phyloP scores from a whole-genome alignment of 1,140 invertebrate species.

The Antheraea mylitta region DNA sequence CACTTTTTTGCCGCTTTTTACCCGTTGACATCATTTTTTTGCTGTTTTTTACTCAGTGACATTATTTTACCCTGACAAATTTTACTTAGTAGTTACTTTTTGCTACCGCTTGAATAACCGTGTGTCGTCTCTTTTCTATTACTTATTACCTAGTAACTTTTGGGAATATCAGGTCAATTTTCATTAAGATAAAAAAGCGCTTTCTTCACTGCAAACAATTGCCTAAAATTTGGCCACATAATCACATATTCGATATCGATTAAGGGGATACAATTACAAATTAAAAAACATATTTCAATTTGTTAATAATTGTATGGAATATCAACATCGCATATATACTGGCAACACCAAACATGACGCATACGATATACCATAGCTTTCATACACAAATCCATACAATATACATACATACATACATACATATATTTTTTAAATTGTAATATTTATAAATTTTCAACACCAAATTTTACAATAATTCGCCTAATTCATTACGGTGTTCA shows the following conservation, averaged over 20 bases:
- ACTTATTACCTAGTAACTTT: too few species aligned
- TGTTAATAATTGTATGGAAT: neutral
- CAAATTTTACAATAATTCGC: slow-evolving; percentile 14
- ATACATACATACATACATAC: too few species aligned
- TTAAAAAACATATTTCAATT: too few species aligned
- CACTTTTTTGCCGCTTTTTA: too few species aligned
- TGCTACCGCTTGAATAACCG: too few species aligned
- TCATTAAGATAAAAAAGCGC: neutral
- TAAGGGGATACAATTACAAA: too few species aligned
- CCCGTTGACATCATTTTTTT: too few species aligned
- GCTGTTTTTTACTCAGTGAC: too few species aligned
- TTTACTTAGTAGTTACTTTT: too few species aligned
- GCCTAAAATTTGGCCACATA: neutral
- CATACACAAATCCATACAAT: neutral
- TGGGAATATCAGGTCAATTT: neutral
- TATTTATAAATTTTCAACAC: neutral
- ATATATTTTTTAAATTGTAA: neutral
- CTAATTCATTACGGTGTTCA: slow-evolving; percentile 16
- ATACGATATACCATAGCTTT: neutral
- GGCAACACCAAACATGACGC: neutral
- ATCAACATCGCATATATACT: neutral
- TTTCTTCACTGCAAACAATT: neutral
- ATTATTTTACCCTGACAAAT: too few species aligned
- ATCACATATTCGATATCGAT: too few species aligned
- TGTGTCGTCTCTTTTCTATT: too few species aligned